Conservation (phyloP, 1,140 invertebrate species). For the Periplaneta americana region DNA sequence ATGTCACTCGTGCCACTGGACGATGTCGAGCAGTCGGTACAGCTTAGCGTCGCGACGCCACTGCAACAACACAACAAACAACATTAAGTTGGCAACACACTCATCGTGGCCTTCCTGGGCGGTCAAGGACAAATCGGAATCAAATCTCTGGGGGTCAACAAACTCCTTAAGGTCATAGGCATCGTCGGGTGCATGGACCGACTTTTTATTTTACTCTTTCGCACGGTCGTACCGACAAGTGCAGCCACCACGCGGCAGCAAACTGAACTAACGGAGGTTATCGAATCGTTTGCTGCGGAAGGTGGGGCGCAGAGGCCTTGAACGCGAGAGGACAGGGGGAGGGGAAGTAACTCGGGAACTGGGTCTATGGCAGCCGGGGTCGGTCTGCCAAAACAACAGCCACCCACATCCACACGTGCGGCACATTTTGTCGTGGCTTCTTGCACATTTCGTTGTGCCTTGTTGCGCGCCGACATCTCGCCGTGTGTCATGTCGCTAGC, state of each 20-base stretch:
- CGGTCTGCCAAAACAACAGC: too few relatives aligned
- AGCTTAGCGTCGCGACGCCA: constrained; percentile 62
- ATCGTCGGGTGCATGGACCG: neutral
- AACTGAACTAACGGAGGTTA: constrained; percentile 6
- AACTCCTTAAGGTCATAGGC: constrained; percentile 3
- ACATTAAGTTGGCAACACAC: neutral
- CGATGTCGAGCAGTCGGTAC: constrained; percentile 30
- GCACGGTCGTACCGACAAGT: neutral
- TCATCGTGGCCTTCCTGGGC: neutral
- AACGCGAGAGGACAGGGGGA: neutral
- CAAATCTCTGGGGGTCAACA: constrained; percentile 5
- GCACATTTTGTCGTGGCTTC: neutral
- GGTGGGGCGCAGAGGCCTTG: constrained; percentile 8
- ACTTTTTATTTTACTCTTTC: neutral
- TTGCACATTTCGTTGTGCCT: too few relatives aligned
- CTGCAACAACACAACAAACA: constrained; percentile 43
- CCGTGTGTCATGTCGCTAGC: too few relatives aligned
- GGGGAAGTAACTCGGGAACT: neutral
- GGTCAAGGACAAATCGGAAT: neutral
- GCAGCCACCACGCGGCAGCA: neutral
- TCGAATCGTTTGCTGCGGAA: neutral
- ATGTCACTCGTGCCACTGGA: constrained; percentile 60
- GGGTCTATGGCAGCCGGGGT: neutral
- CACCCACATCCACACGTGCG: neutral
- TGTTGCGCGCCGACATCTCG: too few relatives aligned